phyloP scores from a whole-genome alignment of 1,140 invertebrate genomes.

The Papilio polyxenes region DNA sequence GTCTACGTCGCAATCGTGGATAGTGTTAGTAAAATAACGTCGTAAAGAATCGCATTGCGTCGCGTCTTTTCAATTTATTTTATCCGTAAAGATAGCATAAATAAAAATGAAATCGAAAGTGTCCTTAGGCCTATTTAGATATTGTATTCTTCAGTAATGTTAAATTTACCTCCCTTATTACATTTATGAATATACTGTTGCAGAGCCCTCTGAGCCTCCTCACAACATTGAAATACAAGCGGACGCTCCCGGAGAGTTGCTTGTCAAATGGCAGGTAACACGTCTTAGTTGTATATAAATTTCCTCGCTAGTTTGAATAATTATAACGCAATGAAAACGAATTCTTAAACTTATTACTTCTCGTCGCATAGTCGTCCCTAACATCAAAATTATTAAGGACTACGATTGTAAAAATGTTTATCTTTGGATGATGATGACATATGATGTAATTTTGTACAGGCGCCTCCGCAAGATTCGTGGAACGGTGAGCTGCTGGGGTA shows the following conservation, averaged over 20 bases:
- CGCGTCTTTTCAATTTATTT: no score
- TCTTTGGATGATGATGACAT: background rate
- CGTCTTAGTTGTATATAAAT: conserved; percentile 10
- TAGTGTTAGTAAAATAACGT: no score
- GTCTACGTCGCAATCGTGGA: no score
- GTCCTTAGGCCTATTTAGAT: no score
- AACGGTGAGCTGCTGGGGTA: conserved; percentile 93
- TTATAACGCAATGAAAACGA: no score
- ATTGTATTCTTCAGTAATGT: no score
- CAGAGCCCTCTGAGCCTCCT: conserved; percentile 90
- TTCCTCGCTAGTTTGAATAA: background rate
- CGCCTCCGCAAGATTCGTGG: conserved; percentile 88
- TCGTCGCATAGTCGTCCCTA: no score
- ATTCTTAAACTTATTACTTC: no score
- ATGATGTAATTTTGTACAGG: conserved; percentile 46
- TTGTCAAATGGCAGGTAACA: conserved; percentile 89
- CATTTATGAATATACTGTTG: conserved; percentile 42
- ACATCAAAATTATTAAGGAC: no score
- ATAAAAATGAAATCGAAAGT: no score
- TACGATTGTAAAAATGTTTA: background rate
- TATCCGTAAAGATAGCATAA: no score
- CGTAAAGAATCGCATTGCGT: no score
- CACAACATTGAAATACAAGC: conserved; percentile 89
- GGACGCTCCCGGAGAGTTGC: conserved; percentile 88
- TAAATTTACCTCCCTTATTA: background rate